Percentiles rank a stretch among this genome's conserved stretches.
phyloP scores from a whole-genome alignment of 1,140 invertebrate species.

The Lutraria rhynchaena region DNA sequence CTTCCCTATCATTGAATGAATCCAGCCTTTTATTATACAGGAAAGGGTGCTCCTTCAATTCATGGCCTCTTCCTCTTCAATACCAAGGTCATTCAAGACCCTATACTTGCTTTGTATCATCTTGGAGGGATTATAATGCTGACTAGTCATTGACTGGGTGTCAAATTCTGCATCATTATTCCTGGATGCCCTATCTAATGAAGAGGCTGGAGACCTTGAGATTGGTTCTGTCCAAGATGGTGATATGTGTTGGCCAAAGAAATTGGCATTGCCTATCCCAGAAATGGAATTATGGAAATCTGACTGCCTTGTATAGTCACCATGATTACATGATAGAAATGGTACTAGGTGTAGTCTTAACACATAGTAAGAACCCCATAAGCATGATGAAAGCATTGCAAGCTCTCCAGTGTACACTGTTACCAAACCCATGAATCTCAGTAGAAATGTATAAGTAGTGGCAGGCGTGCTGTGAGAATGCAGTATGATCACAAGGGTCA shows the following conservation, averaged over 20 bases:
- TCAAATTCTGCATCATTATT: neutral
- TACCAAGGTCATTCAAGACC: neutral
- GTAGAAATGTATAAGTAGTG: neutral
- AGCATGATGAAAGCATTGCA: neutral
- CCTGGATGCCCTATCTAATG: neutral
- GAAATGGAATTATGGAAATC: neutral
- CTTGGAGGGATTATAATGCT: neutral
- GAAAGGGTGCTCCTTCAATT: too few relatives aligned
- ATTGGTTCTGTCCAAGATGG: neutral
- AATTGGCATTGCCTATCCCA: neutral
- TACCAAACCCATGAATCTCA: neutral
- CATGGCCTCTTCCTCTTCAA: neutral
- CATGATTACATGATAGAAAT: slow-evolving; percentile 3
- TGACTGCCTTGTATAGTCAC: neutral
- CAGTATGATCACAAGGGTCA: too few relatives aligned
- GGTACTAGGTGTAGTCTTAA: neutral
- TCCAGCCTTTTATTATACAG: neutral
- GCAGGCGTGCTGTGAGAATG: neutral
- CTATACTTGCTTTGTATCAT: neutral
- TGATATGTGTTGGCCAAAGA: neutral
- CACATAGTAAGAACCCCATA: slow-evolving; percentile 1
- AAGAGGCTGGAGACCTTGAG: neutral
- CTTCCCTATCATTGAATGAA: neutral
- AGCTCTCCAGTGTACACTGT: slow-evolving; percentile 6
- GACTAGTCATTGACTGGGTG: neutral